Evolutionary conservation across 1,140 invertebrate genomes (phyloP).

Genomic region (Wasmannia auropunctata): DNA sequence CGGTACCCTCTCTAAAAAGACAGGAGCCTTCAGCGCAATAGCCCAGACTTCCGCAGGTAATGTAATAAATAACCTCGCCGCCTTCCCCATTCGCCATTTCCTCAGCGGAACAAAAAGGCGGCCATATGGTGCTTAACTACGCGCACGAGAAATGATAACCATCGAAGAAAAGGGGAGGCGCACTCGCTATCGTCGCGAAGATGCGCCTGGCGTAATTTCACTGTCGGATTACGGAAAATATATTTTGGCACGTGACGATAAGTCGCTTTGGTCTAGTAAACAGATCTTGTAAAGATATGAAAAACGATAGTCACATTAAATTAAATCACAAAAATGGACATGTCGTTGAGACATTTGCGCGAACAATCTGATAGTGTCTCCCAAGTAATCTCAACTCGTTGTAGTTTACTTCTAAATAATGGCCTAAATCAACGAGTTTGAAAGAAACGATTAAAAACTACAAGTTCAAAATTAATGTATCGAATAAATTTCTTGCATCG

Average conservation of each 20-base stretch:
- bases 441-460: neutral
- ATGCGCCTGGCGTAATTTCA: neutral
- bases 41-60: slow-evolving; percentile 71
- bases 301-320: neutral
- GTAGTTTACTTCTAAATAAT: neutral
- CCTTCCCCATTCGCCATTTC: slow-evolving; percentile 63
- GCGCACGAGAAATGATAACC: slow-evolving; percentile 68
- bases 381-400: neutral
- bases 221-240: slow-evolving; percentile 12
- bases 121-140: slow-evolving; percentile 73
- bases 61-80: slow-evolving; percentile 71
- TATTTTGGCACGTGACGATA: slow-evolving; percentile 44
- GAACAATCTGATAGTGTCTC: neutral
- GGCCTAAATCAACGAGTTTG: neutral
- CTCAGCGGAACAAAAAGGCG: slow-evolving; percentile 64
- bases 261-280: neutral
- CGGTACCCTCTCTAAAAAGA: slow-evolving; percentile 35
- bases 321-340: neutral
- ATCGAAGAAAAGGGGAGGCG: slow-evolving; percentile 64
- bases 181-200: slow-evolving; percentile 45
- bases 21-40: slow-evolving; percentile 71
- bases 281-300: neutral
- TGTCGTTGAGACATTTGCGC: neutral
- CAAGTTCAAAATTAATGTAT: neutral
- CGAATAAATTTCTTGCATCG: neutral